Evolutionary conservation across 2,888 invertebrate genomes (phyloP), one percentile per base, ranked within the genome.

Genomic region (Athrips mouffetella): DNA sequence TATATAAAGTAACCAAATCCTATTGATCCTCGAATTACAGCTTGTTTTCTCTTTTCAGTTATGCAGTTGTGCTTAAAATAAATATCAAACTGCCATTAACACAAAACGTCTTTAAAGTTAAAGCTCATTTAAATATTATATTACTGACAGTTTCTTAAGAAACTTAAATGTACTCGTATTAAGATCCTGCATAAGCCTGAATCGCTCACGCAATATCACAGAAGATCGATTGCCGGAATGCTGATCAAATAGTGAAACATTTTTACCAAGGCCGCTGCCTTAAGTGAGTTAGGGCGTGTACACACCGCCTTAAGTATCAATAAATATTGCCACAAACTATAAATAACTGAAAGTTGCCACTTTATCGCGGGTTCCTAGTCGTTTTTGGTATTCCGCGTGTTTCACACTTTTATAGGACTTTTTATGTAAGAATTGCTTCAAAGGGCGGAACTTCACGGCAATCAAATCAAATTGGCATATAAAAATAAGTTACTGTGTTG

Each of bases 181-280:
- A n/a, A n/a, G n/a, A n/a, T n/a, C n/a, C n/a, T n/a, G n/a, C 13
- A 40, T 40, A 44, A 31, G 20, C 20, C 11, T 5, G 18, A 31
- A 20, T n/a, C 3, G 8, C 31, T 31, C 44, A 48, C 37, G 48
- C 35, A 37, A 44, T 44, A 48, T 44, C 48, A 20, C 18, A 21
- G 31, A 48, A 42, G 44, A 48, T 45, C 30, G 44, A 44, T 48
- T n/a, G 29, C 11, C 13, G 21, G 15, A 48, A 48, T 44, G 44
- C 18, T 48, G 48, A 45, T 48, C 48, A 44, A 48, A 37, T 44
- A 37, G 44, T 44, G 44, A 30, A 37, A 30, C 37, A 41, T 42
- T 48, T 48, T 27, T 27, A 40, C 44, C 48, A 48, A 48, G 48
- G 48, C 23, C 44, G 41, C 35, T 5, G 33, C 13, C 42, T 20